Conservation (phyloP, 2,797 vertebrate species). For the Betta splendens region DNA sequence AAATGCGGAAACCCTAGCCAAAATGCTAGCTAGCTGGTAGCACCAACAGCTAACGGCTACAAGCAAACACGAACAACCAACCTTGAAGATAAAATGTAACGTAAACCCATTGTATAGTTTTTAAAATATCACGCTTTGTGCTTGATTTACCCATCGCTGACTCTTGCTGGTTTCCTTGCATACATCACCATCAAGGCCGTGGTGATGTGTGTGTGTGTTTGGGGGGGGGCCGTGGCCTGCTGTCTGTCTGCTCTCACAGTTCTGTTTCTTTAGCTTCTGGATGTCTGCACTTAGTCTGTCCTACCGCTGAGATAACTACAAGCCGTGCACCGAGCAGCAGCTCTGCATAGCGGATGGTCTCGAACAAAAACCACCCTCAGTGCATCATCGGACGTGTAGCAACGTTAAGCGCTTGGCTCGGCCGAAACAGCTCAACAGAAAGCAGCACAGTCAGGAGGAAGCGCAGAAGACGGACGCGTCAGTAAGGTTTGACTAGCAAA, state of each 20-base stretch:
- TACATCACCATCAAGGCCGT: conserved; percentile 99
- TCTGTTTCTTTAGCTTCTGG: conserved; percentile 62
- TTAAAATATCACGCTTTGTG: conserved; percentile 11
- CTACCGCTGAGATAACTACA: conserved; percentile 45
- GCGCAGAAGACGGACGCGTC: conserved; percentile 5
- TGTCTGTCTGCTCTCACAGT: conserved; percentile 56
- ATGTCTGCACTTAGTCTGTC: conserved; percentile 29
- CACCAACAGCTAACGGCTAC: conserved; percentile 45
- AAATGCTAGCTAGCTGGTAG: conserved; percentile 54
- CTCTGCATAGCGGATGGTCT: conserved; percentile 70
- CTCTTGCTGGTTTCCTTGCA: conserved; percentile 99
- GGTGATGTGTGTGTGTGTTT: conserved; percentile 88
- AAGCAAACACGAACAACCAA: neutral
- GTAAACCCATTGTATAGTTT: neutral
- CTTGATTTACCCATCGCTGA: conserved; percentile 96
- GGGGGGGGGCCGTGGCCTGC: conserved; percentile 82
- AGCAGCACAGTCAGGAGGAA: conserved; percentile 58
- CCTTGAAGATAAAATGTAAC: accelerated
- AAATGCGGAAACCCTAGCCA: conserved; percentile 35
- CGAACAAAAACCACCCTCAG: conserved; percentile 58
- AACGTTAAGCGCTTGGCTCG: conserved; percentile 33
- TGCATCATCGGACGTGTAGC: conserved; percentile 63
- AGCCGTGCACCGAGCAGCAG: conserved; percentile 40
- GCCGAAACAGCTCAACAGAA: conserved; percentile 58
- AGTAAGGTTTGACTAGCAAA: conserved; percentile 25